Evolutionary conservation across 1,140 invertebrate species (phyloP), one percentile per base, ranked within the genome.

Genomic region (Drosophila setifemur): DNA sequence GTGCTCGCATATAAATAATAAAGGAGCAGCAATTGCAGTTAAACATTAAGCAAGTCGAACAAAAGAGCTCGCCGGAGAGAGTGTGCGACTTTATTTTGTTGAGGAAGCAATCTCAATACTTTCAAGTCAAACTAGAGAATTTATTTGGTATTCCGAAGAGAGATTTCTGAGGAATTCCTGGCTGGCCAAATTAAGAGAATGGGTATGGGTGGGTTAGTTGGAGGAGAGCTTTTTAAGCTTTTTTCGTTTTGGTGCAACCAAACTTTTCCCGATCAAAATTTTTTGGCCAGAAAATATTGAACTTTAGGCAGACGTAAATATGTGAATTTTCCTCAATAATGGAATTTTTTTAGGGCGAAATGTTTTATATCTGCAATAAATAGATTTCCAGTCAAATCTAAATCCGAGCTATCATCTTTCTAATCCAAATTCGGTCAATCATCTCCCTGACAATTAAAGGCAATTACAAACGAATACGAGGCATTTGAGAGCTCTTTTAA

Each of bases 11-110:
- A 58, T 70, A 55, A 57, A 42, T 55, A 55, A 66, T 66, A 40
- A 66, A 64, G 61, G 19, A 64, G 58, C 33, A 64, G 58, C 33
- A 66, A 64, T 66, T 66, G 61, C 61, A 66, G 23, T 40, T 64
- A 37, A 57, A 69, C 63, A 69, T 26, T 7, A 18, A 52, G 21
- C 26, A 19, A 19, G 25, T 19, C 18, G 19, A 16, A 18, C 18
- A 33, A 19, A 70, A 58, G 43, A 70, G 37, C 53, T 9, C 7
- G 14, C 25, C 16, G 43, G 43, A 37, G 39, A 37, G 28, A 33
- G 21, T 25, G 37, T 31, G 23, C 11, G 18, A 8, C 4, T 28
- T n/a, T 29, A 39, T 28, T 35, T 21, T 29, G 21, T 54, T 39
- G 63, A 69, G 66, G 49, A 71, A 71, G 53, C 25, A 26, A 25